Conservation (phyloP, 2,888 invertebrate species). For the Agrochola macilenta region DNA sequence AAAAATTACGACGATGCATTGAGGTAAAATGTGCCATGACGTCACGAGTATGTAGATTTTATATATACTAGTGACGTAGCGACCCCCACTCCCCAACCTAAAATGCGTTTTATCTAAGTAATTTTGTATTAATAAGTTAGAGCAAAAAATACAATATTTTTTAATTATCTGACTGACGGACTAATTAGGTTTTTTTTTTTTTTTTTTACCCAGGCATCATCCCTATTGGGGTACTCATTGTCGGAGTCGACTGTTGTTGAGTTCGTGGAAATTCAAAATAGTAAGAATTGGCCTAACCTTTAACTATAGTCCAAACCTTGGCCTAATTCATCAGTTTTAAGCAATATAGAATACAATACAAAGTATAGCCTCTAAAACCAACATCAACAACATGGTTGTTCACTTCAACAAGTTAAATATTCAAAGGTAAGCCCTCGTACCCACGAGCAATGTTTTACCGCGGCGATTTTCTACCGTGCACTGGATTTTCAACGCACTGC, state of each 20-base stretch:
- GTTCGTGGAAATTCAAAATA: background rate
- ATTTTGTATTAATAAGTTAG: too few species aligned
- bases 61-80: too few species aligned
- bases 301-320: background rate
- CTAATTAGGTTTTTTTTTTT: too few species aligned
- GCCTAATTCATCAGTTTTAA: background rate
- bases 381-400: conserved; percentile 34
- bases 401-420: conserved; percentile 50
- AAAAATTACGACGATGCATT: too few species aligned
- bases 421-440: conserved; percentile 25
- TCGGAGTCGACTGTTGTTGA: background rate
- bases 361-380: background rate
- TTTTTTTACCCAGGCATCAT: too few species aligned
- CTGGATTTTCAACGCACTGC: background rate
- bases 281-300: too few species aligned
- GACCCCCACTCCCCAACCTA: too few species aligned
- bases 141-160: too few species aligned
- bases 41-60: too few species aligned
- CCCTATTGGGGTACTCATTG: background rate
- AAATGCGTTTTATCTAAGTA: too few species aligned
- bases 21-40: too few species aligned
- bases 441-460: background rate
- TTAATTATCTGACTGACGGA: too few species aligned
- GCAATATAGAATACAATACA: background rate
- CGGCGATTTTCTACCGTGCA: background rate